Percentiles rank a stretch among this genome's conserved stretches.
Evolutionary conservation across 2,113 vertebrate species (phyloP).

Genomic region (Thunnus maccoyii): DNA sequence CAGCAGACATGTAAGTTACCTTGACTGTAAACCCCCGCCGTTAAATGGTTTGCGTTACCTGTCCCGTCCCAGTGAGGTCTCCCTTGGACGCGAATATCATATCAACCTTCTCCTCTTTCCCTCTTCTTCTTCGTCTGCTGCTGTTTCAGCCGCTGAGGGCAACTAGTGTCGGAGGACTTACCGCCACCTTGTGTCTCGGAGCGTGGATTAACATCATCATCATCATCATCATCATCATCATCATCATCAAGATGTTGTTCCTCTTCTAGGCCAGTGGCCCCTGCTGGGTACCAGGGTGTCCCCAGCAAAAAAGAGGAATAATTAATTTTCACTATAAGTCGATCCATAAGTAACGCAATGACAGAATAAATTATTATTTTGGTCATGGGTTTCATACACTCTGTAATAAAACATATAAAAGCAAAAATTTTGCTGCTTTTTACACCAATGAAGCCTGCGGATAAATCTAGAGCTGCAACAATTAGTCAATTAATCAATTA

Average conservation of each 20-base stretch:
- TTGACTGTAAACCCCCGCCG: slow-evolving; percentile 25
- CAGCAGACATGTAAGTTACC: slow-evolving; percentile 32
- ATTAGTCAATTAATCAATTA: too few species aligned
- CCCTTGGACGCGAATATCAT: slow-evolving; percentile 72
- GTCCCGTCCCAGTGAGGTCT: slow-evolving; percentile 75
- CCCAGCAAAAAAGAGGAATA: too few species aligned
- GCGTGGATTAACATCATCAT: neutral
- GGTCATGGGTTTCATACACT: too few species aligned
- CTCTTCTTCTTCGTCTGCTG: slow-evolving; percentile 53
- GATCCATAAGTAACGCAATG: too few species aligned
- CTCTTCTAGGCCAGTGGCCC: neutral
- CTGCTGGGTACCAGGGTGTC: too few species aligned
- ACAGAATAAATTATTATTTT: too few species aligned
- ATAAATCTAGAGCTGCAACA: too few species aligned
- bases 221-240: neutral
- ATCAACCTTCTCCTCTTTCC: slow-evolving; percentile 61
- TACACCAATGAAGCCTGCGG: too few species aligned
- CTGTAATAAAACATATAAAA: too few species aligned
- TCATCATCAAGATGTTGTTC: neutral
- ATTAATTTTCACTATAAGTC: too few species aligned
- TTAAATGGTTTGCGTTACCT: slow-evolving; percentile 65
- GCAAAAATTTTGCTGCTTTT: too few species aligned
- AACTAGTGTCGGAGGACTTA: neutral
- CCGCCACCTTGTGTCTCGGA: slow-evolving; percentile 59
- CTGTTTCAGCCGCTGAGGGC: neutral